These are phyloP conservation scores for Carduelis carduelis DNA, from an alignment of 2,797 vertebrate genomes.

Conservation along the genomic window DNA sequence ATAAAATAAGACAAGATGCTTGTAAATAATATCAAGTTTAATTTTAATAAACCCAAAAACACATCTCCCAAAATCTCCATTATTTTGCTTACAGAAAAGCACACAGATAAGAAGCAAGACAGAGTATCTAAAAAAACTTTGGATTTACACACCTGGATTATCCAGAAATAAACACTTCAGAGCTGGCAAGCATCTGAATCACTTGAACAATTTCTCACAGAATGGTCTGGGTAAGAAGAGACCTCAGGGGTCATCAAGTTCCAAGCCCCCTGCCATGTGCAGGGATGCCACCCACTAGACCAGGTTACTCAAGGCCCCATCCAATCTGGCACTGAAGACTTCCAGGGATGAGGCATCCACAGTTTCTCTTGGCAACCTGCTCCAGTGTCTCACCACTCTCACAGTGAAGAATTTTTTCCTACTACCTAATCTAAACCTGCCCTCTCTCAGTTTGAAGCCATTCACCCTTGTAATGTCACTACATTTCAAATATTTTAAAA, in stretches of 20 bases:
- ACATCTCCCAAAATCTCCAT: background rate
- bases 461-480: background rate
- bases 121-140: background rate
- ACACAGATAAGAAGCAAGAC: background rate
- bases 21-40: background rate
- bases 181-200: background rate
- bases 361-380: background rate
- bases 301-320: background rate
- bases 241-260: background rate
- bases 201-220: background rate
- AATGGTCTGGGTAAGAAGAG: background rate
- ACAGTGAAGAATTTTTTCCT: background rate
- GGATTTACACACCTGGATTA: background rate
- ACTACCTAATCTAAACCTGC: background rate
- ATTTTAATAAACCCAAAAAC: background rate
- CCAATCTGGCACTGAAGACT: background rate
- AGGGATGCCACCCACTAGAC: background rate
- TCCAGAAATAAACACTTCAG: background rate
- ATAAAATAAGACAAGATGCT: background rate
- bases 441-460: background rate
- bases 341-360: background rate
- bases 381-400: background rate
- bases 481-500: background rate
- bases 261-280: background rate
- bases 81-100: background rate